Evolutionary conservation across 1,140 invertebrate species (phyloP).

Genomic region (Teleopsis dalmanni): DNA sequence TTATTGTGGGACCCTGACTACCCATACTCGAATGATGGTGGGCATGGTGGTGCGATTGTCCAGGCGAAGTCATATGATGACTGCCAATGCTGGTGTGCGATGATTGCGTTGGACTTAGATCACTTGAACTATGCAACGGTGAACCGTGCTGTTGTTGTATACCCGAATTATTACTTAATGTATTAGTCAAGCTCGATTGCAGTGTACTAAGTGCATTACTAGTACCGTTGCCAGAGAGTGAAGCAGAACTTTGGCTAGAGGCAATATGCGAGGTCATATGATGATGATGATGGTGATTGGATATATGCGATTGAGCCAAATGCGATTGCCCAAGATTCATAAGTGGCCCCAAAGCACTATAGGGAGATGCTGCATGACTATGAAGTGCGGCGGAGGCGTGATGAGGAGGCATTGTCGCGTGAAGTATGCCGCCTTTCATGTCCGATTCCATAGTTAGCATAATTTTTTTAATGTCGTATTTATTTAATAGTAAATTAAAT

Average conservation of each 20-base stretch:
- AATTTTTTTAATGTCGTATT: slow-evolving; percentile 43
- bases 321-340: slow-evolving; percentile 56
- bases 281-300: slow-evolving; percentile 44
- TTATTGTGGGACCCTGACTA: slow-evolving; percentile 15
- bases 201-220: slow-evolving; percentile 30
- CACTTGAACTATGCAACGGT: slow-evolving; percentile 48
- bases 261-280: slow-evolving; percentile 39
- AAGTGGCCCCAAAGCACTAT: slow-evolving; percentile 62
- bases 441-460: slow-evolving; percentile 86
- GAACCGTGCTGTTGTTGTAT: slow-evolving; percentile 24
- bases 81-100: slow-evolving; percentile 31
- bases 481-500: not conserved
- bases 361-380: slow-evolving; percentile 48
- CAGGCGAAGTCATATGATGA: slow-evolving; percentile 42
- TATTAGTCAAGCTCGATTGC: slow-evolving; percentile 38
- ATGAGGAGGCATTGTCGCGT: slow-evolving; percentile 72
- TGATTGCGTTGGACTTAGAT: slow-evolving; percentile 39
- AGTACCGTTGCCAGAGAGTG: slow-evolving; percentile 5
- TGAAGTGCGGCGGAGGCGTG: slow-evolving; percentile 57
- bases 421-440: slow-evolving; percentile 73
- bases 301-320: slow-evolving; percentile 54
- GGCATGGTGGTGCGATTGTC: slow-evolving; percentile 25
- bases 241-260: slow-evolving; percentile 29
- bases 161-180: slow-evolving; percentile 21
- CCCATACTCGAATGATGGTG: slow-evolving; percentile 20